Conservation (phyloP, 2,113 vertebrate genomes). For the Orthonyx spaldingii region DNA sequence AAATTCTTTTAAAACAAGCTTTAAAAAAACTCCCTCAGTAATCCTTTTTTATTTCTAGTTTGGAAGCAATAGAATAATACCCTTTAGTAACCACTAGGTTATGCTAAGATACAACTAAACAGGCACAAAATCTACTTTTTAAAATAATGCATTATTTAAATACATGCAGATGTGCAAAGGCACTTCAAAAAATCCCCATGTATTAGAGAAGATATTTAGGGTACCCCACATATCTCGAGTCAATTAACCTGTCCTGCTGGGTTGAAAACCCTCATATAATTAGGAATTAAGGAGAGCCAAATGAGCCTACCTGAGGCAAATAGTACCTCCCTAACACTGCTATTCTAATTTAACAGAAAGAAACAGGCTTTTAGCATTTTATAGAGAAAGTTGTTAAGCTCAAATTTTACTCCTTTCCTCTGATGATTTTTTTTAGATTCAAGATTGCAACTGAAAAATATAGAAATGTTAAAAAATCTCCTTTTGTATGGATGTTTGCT, state of each 20-base stretch:
- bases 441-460: not conserved
- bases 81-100: conserved; percentile 69
- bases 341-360: not conserved
- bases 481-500: not conserved
- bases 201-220: not conserved
- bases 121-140: not conserved
- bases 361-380: not conserved
- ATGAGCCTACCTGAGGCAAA: not conserved
- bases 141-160: not conserved
- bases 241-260: not conserved
- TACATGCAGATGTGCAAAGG: not conserved
- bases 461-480: not conserved
- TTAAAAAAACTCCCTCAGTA: not conserved
- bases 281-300: not conserved
- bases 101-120: conserved; percentile 63
- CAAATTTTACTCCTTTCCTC: not conserved
- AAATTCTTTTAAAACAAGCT: not conserved
- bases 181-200: not conserved
- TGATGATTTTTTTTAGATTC: not conserved
- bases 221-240: not conserved
- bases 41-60: not conserved
- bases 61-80: not conserved
- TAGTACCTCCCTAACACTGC: not conserved
- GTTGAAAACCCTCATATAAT: not conserved
- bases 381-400: not conserved